These are phyloP conservation scores for Saccostrea glomerata DNA, from an alignment of 1,140 invertebrate species.

Conservation along the genomic window DNA sequence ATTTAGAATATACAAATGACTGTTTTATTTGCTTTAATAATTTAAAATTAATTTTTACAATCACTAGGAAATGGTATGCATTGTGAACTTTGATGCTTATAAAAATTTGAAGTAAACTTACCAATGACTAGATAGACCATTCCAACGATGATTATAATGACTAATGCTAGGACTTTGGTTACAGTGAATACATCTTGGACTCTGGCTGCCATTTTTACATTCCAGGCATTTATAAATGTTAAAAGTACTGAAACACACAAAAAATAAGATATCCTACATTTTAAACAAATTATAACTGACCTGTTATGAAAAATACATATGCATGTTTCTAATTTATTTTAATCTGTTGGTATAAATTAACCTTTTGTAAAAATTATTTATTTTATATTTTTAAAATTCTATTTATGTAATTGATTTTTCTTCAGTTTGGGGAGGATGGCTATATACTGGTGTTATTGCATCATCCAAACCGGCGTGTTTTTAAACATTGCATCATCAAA, in stretches of 20 bases:
- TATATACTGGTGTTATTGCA: neutral
- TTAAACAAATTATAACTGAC: no score
- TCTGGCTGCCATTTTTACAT: constrained; percentile 75
- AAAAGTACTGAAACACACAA: constrained; percentile 72
- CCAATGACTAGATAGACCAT: constrained; percentile 72
- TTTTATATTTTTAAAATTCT: no score
- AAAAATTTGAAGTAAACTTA: constrained; percentile 55
- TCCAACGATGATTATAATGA: constrained; percentile 78
- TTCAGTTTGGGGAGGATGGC: no score
- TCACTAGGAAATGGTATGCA: no score
- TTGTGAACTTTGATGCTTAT: neutral
- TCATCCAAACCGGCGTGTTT: neutral
- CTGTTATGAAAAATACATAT: no score
- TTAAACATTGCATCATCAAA: neutral
- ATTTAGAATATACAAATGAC: no score
- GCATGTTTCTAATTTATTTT: no score
- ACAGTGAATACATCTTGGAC: constrained; percentile 78
- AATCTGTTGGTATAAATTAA: no score
- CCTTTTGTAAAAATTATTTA: no score
- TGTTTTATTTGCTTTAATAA: no score
- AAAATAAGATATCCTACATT: neutral
- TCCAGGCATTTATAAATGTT: constrained; percentile 77
- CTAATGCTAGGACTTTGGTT: constrained; percentile 77
- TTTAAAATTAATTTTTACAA: no score
- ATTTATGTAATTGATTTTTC: no score